Evolutionary conservation across 2,113 vertebrate genomes (phyloP), one percentile per base, ranked within the genome.

Genomic region (Polypterus senegalus): DNA sequence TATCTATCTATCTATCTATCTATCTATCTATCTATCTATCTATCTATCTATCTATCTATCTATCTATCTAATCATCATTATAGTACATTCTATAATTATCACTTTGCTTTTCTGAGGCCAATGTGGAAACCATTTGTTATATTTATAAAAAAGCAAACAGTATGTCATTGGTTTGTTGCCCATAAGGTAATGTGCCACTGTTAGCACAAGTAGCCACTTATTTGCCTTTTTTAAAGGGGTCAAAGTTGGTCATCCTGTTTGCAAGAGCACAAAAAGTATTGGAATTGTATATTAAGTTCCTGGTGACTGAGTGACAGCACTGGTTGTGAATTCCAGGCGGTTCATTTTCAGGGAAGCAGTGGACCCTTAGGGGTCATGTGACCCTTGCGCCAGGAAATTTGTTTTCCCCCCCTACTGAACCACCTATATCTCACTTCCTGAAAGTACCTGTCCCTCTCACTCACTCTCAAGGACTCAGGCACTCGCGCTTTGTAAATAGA

Each of bases 401-500:
- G 76, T 79, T 84, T 81, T 76, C 70, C 60, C 65, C 69, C 63
- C 65, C 73, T 65, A 79, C 86, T 80, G 81, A 89, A 90, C 88
- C 86, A 83, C 85, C 90, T 88, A 89, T 93, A 93, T 92, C 91
- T 92, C 89, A 94, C 89, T 93, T 92, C 85, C 88, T 86, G 73
- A 88, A 91, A 92, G 83, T 89, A 88, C 84, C 87, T 94, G 92
- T 95, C 93, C 86, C 88, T 83, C 81, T 78, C 80, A 81, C 81
- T 93, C 88, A 84, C 88, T 92, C 85, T 94, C 89, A 96, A 93
- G 91, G 87, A 91, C 91, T 89, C 78, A 89, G 87, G 88, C 92
- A 94, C 95, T 97, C 93, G 93, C 88, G 88, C 91, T 97, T 92
- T 93, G 90, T 94, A 97, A 97, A 98, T 94, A 95, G 91, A 93